These are phyloP conservation scores for Neosilurus mollespiculum DNA, from an alignment of 2,797 vertebrate species.

Conservation along the genomic window DNA sequence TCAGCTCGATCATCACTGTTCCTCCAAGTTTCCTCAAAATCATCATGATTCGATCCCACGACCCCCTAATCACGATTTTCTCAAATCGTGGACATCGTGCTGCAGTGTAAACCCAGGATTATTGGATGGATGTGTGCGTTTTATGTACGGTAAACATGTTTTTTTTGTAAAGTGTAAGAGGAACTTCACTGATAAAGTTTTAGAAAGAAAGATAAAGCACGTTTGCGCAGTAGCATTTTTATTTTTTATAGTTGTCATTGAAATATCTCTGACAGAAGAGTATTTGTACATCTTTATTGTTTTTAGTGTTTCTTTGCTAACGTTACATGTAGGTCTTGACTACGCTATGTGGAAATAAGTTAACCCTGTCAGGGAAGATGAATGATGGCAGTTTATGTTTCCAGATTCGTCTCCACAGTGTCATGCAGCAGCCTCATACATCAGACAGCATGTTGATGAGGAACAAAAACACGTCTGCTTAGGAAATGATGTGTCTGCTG, in stretches of 20 bases:
- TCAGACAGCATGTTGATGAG: constrained; percentile 33
- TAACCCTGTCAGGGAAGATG: not conserved
- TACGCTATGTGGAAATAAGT: not conserved
- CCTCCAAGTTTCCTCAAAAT: too few species aligned
- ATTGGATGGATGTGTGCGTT: too few species aligned
- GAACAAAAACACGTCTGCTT: constrained; percentile 38
- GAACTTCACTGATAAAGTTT: not conserved
- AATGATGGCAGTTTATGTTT: not conserved
- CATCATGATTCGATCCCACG: too few species aligned
- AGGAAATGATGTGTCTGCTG: constrained; percentile 32
- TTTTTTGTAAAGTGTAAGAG: not conserved
- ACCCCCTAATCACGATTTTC: too few species aligned
- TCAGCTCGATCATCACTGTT: too few species aligned
- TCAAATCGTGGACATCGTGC: too few species aligned
- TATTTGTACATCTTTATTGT: not conserved
- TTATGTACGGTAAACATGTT: too few species aligned
- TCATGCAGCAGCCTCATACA: constrained; percentile 10
- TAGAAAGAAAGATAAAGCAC: not conserved
- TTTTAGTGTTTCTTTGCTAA: not conserved
- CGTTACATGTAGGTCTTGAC: not conserved
- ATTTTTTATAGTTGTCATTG: not conserved
- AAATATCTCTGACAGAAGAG: not conserved
- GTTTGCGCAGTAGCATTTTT: not conserved
- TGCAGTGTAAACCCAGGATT: too few species aligned
- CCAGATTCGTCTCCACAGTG: constrained; percentile 8